Evolutionary conservation across 2,797 vertebrate species (phyloP).

Genomic region (Otus scops): DNA sequence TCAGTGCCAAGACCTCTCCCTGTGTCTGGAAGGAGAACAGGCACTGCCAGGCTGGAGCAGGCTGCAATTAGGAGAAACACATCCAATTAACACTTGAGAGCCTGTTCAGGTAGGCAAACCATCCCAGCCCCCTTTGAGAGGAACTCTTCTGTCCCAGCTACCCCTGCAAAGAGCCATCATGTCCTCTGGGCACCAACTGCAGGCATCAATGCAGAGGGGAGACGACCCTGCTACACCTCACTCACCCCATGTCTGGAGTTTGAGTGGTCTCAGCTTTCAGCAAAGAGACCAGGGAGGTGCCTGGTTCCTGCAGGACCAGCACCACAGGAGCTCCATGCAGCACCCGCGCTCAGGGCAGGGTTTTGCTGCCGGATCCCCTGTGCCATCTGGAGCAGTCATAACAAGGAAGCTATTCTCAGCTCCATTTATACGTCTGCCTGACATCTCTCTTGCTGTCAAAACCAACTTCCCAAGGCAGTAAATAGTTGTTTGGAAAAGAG

Average conservation of each 20-base stretch:
- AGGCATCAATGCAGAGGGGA: neutral
- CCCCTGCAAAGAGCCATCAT: neutral
- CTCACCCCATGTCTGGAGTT: neutral
- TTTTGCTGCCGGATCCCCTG: neutral
- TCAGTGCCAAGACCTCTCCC: conserved; percentile 23
- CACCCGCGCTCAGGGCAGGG: accelerated
- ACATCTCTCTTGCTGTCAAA: conserved; percentile 43
- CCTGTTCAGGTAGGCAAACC: neutral
- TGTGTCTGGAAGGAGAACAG: conserved; percentile 8
- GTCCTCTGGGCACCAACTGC: accelerated
- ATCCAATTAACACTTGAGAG: conserved; percentile 28
- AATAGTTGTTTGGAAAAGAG: conserved; percentile 54
- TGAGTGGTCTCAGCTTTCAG: neutral
- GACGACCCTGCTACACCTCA: accelerated
- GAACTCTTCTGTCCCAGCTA: neutral
- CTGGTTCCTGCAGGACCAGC: neutral
- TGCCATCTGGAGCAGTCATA: conserved; percentile 14
- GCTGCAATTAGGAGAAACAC: neutral
- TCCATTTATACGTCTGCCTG: conserved; percentile 10
- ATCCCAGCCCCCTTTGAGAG: neutral
- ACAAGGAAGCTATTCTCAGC: conserved; percentile 36
- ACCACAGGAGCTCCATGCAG: neutral
- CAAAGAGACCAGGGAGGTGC: neutral
- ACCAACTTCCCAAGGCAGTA: conserved; percentile 29
- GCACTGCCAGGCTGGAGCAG: neutral